Evolutionary conservation across 2,888 invertebrate species (phyloP).

Genomic region (Catocala sponsa): DNA sequence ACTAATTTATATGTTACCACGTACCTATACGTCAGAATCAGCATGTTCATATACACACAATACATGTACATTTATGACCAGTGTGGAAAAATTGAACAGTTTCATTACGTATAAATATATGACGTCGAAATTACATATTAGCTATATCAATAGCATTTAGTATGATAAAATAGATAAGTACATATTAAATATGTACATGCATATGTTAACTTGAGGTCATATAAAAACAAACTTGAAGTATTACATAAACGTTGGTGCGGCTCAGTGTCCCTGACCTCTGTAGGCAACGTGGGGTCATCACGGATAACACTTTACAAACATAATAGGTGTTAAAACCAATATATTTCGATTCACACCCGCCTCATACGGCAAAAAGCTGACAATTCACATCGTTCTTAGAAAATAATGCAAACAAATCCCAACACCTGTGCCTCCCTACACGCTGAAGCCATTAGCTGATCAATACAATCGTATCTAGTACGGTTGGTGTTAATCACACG

Average conservation of each 20-base stretch:
- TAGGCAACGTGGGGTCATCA: conserved; percentile 54
- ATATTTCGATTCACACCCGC: conserved; percentile 64
- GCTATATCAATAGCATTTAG: conserved; percentile 19
- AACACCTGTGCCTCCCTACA: conserved; percentile 36
- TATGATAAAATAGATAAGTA: conserved; percentile 17
- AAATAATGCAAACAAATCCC: conserved; percentile 41
- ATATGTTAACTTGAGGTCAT: conserved; percentile 29
- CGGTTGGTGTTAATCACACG: conserved; percentile 24
- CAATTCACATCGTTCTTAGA: conserved; percentile 46
- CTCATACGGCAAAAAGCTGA: conserved; percentile 46
- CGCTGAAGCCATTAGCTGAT: conserved; percentile 26
- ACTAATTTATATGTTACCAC: conserved; percentile 15
- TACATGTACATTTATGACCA: background rate
- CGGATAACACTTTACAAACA: conserved; percentile 67
- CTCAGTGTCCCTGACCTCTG: conserved; percentile 67
- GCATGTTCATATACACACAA: conserved; percentile 6
- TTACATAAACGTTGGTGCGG: conserved; percentile 42
- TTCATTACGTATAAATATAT: conserved; percentile 8
- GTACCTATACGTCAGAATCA: conserved; percentile 6
- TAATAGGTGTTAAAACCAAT: conserved; percentile 72
- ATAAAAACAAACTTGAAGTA: conserved; percentile 33
- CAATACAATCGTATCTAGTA: conserved; percentile 18
- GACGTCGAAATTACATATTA: conserved; percentile 17
- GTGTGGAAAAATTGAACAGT: conserved; percentile 8
- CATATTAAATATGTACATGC: conserved; percentile 38